Conservation (phyloP, 2,113 vertebrate genomes). For the Nyctibius bracteatus region DNA sequence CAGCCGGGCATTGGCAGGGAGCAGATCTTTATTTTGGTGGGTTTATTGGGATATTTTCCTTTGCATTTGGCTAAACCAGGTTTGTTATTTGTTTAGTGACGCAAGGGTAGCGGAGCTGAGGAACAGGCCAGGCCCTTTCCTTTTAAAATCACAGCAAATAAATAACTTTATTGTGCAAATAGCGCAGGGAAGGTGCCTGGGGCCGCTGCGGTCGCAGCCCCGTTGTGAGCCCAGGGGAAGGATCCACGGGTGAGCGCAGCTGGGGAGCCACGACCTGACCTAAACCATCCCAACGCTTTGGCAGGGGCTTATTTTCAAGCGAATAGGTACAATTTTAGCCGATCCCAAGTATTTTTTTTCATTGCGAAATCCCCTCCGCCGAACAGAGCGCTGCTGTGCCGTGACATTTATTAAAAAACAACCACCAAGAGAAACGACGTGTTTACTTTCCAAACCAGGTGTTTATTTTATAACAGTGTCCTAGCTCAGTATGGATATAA, state of each 20-base stretch:
- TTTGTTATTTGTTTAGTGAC: not conserved
- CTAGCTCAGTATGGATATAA: not conserved
- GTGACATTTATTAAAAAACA: not conserved
- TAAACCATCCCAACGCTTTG: not conserved
- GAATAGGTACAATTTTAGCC: not conserved
- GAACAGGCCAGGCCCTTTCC: not conserved
- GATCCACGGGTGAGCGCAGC: fast-evolving
- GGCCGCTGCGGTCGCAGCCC: fast-evolving
- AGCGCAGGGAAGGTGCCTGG: not conserved
- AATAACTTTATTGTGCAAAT: not conserved
- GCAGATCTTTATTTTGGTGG: not conserved
- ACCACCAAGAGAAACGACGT: not conserved
- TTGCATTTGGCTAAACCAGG: fast-evolving
- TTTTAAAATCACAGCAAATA: not conserved
- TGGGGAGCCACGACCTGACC: not conserved
- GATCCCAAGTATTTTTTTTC: not conserved
- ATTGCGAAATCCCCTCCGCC: not conserved
- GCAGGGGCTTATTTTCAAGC: not conserved
- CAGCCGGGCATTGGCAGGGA: not conserved
- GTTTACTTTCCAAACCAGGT: conserved; percentile 3
- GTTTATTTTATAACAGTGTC: conserved; percentile 37
- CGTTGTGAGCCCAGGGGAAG: fast-evolving
- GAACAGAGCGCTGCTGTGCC: conserved; percentile 18
- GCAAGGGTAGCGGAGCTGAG: fast-evolving
- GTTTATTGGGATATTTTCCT: not conserved